These are phyloP conservation scores for Trachelus stipa DNA, from an alignment of 2,888 invertebrate genomes.

Conservation along the genomic window DNA sequence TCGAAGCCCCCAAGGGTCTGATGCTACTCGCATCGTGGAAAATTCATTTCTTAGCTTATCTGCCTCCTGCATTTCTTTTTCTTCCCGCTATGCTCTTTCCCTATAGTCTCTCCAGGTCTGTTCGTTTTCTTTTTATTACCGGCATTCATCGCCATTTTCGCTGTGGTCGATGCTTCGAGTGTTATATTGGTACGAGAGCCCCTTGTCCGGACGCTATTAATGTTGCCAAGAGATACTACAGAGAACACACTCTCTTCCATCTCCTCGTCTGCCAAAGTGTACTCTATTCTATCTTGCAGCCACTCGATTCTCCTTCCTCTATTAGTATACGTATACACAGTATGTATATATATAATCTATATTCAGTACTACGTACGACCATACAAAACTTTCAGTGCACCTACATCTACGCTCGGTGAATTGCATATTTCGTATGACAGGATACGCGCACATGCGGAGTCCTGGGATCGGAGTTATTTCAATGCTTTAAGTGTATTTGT, in stretches of 20 bases:
- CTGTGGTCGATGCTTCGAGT: neutral
- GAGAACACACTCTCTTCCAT: neutral
- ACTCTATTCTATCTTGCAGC: neutral
- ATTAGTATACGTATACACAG: neutral
- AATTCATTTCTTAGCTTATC: neutral
- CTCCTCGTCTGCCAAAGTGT: neutral
- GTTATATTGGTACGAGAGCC: neutral
- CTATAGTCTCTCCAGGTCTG: neutral
- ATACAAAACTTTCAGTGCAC: conserved; percentile 27
- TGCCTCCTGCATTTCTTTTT: neutral
- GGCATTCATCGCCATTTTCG: neutral
- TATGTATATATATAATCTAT: neutral
- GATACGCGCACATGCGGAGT: conserved; percentile 27
- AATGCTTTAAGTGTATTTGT: neutral
- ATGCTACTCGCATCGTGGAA: neutral
- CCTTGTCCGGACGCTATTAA: neutral
- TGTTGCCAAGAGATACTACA: neutral
- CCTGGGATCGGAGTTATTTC: conserved; percentile 39
- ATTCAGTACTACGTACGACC: conserved; percentile 17
- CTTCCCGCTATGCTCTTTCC: neutral
- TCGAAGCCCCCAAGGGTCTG: neutral
- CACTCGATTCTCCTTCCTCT: neutral
- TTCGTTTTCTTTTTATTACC: neutral
- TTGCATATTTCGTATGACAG: conserved; percentile 44
- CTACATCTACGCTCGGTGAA: conserved; percentile 35